phyloP scores from a whole-genome alignment of 2,797 vertebrate species.

The Halcyon badia region DNA sequence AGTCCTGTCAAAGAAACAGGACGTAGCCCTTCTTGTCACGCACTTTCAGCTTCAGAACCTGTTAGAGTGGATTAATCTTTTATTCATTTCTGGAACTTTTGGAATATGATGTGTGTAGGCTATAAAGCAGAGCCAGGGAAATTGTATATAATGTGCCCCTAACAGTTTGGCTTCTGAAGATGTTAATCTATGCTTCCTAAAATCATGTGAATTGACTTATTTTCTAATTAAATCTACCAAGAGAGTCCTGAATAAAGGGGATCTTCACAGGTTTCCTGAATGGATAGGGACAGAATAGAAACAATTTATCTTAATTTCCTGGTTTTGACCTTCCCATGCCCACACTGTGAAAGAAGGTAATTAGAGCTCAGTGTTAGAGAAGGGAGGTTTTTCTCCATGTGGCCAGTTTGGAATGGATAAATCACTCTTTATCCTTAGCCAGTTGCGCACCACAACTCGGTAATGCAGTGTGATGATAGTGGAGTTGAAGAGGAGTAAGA shows the following conservation, averaged over 20 bases:
- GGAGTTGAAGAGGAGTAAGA: not conserved
- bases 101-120: not conserved
- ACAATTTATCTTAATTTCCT: not conserved
- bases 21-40: not conserved
- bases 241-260: not conserved
- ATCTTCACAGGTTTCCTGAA: not conserved
- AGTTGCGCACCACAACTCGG: not conserved
- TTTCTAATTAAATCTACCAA: not conserved
- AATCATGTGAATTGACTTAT: not conserved
- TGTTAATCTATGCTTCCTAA: not conserved
- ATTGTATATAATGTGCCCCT: fast-evolving
- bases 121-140: not conserved
- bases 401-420: not conserved
- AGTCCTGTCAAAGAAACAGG: not conserved
- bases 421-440: not conserved
- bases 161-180: not conserved
- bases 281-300: not conserved
- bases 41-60: not conserved
- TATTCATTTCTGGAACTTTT: not conserved
- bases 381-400: not conserved
- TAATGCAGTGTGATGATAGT: not conserved
- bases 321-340: not conserved
- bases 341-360: not conserved
- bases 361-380: not conserved
- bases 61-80: not conserved